Conservation (phyloP, 2,797 vertebrate species). For the Sebastes reedi region DNA sequence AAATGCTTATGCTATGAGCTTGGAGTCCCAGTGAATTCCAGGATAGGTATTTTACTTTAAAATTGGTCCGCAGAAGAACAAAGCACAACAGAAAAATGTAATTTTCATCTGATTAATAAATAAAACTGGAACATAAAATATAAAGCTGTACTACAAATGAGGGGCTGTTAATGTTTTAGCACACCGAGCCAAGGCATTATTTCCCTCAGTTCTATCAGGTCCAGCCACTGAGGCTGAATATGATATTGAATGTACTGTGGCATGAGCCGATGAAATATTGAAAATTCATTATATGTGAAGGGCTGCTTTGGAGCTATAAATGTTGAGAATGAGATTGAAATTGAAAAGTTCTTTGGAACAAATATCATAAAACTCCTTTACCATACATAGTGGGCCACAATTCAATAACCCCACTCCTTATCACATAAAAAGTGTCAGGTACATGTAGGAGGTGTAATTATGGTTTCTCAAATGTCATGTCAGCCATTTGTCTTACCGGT, state of each 20-base stretch:
- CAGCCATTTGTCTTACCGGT: constrained; percentile 65
- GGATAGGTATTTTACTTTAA: constrained; percentile 39
- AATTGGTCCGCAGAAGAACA: constrained; percentile 56
- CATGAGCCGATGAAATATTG: constrained; percentile 71
- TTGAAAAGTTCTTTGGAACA: constrained; percentile 80
- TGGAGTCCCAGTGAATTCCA: constrained; percentile 12
- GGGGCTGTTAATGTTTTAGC: constrained; percentile 51
- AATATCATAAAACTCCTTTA: constrained; percentile 76
- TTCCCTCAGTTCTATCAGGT: constrained; percentile 63
- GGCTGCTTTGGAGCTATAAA: constrained; percentile 79
- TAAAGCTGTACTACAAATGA: constrained; percentile 37
- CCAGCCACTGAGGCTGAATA: constrained; percentile 68
- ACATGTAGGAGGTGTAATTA: constrained; percentile 66
- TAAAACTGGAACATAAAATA: constrained; percentile 64
- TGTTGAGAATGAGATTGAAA: constrained; percentile 81
- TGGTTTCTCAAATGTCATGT: constrained; percentile 69
- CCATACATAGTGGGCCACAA: constrained; percentile 58
- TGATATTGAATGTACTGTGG: constrained; percentile 68
- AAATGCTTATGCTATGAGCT: constrained; percentile 32
- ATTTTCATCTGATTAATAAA: constrained; percentile 71
- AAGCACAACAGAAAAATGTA: constrained; percentile 31
- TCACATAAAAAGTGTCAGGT: constrained; percentile 69
- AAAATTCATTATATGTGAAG: constrained; percentile 76
- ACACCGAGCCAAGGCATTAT: constrained; percentile 33
- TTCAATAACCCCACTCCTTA: constrained; percentile 52